A percentile compares a stretch with the other conserved stretches of the same genome.
These are phyloP conservation scores for Marasmarcha lunaedactyla DNA, from an alignment of 2,888 invertebrate species.

Conservation along the genomic window DNA sequence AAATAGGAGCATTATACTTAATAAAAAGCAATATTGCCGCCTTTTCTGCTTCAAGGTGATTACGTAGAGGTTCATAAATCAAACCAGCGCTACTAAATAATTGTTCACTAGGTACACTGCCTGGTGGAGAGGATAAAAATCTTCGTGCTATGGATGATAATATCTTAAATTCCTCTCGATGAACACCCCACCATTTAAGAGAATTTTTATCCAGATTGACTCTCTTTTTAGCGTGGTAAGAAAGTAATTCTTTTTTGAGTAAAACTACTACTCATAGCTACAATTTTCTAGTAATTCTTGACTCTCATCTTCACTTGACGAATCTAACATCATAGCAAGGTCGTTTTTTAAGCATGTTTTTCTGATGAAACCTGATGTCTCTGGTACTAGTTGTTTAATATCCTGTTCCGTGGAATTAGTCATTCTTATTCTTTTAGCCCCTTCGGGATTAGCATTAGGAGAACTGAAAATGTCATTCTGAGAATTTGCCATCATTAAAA, in stretches of 20 bases:
- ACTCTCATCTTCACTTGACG: conserved; percentile 15
- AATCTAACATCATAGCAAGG: conserved; percentile 16
- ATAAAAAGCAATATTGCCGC: conserved; percentile 12
- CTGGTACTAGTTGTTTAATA: conserved; percentile 11
- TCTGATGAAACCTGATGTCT: conserved; percentile 10
- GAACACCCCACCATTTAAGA: too few relatives aligned
- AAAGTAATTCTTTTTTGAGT: conserved; percentile 14
- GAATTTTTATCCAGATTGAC: too few relatives aligned
- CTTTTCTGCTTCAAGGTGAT: conserved; percentile 12
- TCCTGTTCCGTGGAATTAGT: conserved; percentile 11
- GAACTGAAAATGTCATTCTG: too few relatives aligned
- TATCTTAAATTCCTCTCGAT: too few relatives aligned
- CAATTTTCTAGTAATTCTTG: conserved; percentile 10
- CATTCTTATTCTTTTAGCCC: conserved; percentile 12
- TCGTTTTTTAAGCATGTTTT: conserved; percentile 13
- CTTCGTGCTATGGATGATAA: too few relatives aligned
- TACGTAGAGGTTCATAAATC: too few relatives aligned
- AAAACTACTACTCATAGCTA: conserved; percentile 12
- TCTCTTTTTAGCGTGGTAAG: too few relatives aligned
- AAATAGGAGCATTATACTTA: too few relatives aligned
- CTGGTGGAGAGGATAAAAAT: too few relatives aligned
- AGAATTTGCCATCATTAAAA: conserved; percentile 15
- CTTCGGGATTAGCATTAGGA: conserved; percentile 5
- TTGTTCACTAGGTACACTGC: conserved; percentile 15
- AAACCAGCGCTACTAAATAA: too few relatives aligned